Base-by-base conservation (phyloP, 2,888 invertebrate species). In the Polymixis lichenea region DNA sequence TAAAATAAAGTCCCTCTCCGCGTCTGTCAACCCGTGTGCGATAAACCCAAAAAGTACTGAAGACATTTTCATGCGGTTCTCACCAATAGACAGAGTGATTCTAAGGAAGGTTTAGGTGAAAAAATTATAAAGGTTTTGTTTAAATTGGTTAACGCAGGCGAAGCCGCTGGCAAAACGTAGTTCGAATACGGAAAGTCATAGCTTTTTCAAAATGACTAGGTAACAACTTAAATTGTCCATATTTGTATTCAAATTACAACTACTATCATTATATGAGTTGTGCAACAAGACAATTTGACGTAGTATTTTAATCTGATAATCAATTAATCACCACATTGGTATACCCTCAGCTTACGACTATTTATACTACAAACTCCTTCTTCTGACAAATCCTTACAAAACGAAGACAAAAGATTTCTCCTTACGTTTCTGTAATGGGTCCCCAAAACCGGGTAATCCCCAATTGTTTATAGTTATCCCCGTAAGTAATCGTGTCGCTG, bases 391-490 rank as follows among this genome's bases (percentile, higher is more conserved):
- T 51, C 46, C 58, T 13, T 53, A 58, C 58, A 75, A 58, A 84
- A 72, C 22, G 22, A 19, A 75, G 49, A 71, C 62, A 71, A 73
- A 79, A 77, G 73, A 79, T 71, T 56, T 51, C 32, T 70, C 55
- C 77, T 70, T 67, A 76, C 65, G 43, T 83, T 67, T 75, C 38
- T 60, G 75, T 72, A 75, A 82, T 74, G 72, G 69, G 64, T 71
- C 71, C 65, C 84, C 51, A 70, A 83, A 86, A 80, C 71, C 60
- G 72, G 49, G 73, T 86, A 79, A 89, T 89, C 88, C 87, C 73
- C 79, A 82, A 86, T 85, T 88, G 87, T 89, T 89, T 89, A 89
- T 87, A 84, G 88, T 86, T 88, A 88, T 88, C 88, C 83, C 71
- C 69, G 77, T 77, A 80, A 84, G 77, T 81, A 82, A 83, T 81